Percentiles rank a stretch among this genome's conserved stretches.
Evolutionary conservation across 2,113 vertebrate genomes (phyloP).

Genomic region (Rhinolophus sinicus): DNA sequence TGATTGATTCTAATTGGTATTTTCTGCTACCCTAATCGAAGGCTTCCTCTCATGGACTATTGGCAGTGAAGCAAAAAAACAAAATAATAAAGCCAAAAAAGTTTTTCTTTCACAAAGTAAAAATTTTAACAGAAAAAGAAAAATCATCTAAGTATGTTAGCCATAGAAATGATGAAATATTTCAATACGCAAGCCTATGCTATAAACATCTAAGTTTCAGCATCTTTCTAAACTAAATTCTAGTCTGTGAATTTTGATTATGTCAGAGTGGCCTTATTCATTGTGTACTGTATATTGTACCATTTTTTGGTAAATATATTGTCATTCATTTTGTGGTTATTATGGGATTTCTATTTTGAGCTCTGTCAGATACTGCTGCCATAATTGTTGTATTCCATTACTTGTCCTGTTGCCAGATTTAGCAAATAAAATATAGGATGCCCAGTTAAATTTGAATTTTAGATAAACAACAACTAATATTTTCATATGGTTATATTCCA

Average conservation of each 20-base stretch:
- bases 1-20: conserved; percentile 81
- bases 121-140: background rate
- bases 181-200: background rate
- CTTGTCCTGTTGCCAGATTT: background rate
- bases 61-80: conserved; percentile 74
- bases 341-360: background rate
- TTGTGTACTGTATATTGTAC: background rate
- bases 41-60: conserved; percentile 70
- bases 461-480: background rate
- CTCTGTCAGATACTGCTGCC: background rate
- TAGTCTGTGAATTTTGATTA: background rate
- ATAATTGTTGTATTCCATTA: background rate
- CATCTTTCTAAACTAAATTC: background rate
- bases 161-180: conserved; percentile 4
- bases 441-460: background rate
- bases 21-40: conserved; percentile 75
- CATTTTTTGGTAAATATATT: background rate
- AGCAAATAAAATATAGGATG: background rate
- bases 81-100: conserved; percentile 62
- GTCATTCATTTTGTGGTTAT: background rate
- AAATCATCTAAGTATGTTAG: background rate
- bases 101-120: background rate
- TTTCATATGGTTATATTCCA: background rate
- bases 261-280: background rate
- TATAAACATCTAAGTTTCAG: background rate